Base-by-base conservation (phyloP, 2,797 vertebrate species). In the Sebastes cheni region DNA sequence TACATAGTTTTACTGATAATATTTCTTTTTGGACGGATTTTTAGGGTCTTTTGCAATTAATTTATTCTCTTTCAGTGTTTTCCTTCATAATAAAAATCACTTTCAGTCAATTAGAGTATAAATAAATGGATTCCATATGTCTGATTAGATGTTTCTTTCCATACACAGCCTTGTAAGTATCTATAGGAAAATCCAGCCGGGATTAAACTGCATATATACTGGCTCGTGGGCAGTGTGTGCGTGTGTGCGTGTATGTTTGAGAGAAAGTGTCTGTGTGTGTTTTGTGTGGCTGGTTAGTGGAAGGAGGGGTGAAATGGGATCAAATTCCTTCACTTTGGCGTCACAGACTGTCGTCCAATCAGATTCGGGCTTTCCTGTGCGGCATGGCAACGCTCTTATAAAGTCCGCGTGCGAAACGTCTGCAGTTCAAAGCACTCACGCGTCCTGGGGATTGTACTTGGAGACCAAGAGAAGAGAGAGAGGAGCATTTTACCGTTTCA, bases 371-470 rank as follows among this genome's bases (percentile, higher is more conserved):
- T 92, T 89, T 90, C 86, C 89, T 76, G 72, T 58, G 79, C 82
- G 1, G 67, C 83, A 86, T 74, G 69, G 67, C 50, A 11, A 77
- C 39, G 36, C 1, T 8, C 1, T 77, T 93, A 95, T 94, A 95
- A 95, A 95, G 86, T 12, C 52, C 7, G 88, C 71, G 25, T 10
- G 84, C 88, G 59, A 25, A 39, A 7, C 59, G 32, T 65, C 27
- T 84, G 80, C 88, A 84, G 86, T 90, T 91, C 93, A 94, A 94
- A 93, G 93, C 90, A 90, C 89, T 90, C 87, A 23, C 90, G 81
- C 92, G 83, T 85, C 81, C 82, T 88, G 86, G 91, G 93, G 93
- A 94, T 93, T 94, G 75, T 91, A 93, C 82, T 83, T 81, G 84
- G 81, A 91, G 87, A 89, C 79, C 8, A 55, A 50, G 74, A 68